Percentiles rank a stretch among this genome's conserved stretches.
Conservation (phyloP, 2,797 vertebrate species). For the Rhinophrynus dorsalis region DNA sequence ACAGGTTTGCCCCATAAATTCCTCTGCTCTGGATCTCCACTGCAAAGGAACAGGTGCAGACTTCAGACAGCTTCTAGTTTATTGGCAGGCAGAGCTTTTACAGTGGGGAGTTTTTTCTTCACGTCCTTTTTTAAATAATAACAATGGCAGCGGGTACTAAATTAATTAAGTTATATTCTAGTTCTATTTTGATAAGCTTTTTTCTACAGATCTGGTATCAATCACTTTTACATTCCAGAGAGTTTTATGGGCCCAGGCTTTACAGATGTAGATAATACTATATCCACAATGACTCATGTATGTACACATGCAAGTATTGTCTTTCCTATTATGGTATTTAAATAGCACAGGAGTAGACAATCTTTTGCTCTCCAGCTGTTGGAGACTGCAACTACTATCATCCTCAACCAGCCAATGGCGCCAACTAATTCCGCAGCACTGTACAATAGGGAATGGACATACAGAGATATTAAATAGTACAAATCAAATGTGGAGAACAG, state of each 20-base stretch:
- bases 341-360: neutral
- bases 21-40: neutral
- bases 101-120: constrained; percentile 8
- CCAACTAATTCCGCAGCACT: no score
- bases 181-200: constrained; percentile 21
- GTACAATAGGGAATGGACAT: no score
- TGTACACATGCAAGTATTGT: neutral
- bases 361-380: no score
- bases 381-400: no score
- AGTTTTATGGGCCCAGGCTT: constrained; percentile 47
- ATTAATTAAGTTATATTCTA: constrained; percentile 32
- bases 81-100: neutral
- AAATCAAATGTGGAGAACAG: no score
- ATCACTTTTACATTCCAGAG: constrained; percentile 62
- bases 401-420: no score
- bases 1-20: constrained; percentile 36
- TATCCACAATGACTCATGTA: neutral
- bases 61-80: neutral
- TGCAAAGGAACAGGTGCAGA: neutral
- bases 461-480: no score
- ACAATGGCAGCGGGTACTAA: constrained; percentile 38
- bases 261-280: no score
- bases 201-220: constrained; percentile 56
- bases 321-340: neutral
- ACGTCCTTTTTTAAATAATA: constrained; percentile 19